Evolutionary conservation across 2,113 vertebrate genomes (phyloP).

Genomic region (Tupaia tana): DNA sequence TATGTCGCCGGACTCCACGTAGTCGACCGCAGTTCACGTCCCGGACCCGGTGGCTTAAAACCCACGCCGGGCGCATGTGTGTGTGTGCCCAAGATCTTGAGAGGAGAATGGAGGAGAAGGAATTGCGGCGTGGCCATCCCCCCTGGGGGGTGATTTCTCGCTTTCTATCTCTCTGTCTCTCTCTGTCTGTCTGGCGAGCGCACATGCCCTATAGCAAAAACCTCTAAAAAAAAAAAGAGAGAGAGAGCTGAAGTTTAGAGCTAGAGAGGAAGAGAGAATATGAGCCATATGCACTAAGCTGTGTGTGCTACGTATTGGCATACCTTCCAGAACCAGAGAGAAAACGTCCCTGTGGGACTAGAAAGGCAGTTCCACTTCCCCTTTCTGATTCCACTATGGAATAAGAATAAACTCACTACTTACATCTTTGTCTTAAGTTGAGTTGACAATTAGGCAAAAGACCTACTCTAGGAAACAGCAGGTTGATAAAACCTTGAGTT

Average conservation of each 20-base stretch:
- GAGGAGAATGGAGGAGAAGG: no score
- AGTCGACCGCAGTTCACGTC: no score
- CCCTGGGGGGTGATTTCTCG: no score
- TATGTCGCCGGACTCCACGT: no score
- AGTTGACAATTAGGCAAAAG: slow-evolving; percentile 16
- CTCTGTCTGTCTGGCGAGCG: no score
- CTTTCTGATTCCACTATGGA: background rate
- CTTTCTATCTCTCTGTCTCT: no score
- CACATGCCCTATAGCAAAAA: no score
- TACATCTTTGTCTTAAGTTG: background rate
- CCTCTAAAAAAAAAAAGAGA: no score
- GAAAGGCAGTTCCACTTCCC: background rate
- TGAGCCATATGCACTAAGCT: background rate
- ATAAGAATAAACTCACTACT: background rate
- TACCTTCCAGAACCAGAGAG: slow-evolving; percentile 41
- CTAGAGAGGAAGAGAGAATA: slow-evolving; percentile 60
- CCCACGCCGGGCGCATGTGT: no score
- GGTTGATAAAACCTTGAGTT: background rate
- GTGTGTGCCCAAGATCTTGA: no score
- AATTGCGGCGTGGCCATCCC: no score
- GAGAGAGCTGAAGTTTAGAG: background rate
- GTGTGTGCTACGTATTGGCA: background rate
- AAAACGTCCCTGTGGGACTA: slow-evolving; percentile 57
- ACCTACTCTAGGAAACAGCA: background rate
- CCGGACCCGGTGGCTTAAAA: no score